Percentiles rank a stretch among this genome's conserved stretches.
Conservation (phyloP, 2,113 vertebrate genomes). For the Salvelinus sp. region DNA sequence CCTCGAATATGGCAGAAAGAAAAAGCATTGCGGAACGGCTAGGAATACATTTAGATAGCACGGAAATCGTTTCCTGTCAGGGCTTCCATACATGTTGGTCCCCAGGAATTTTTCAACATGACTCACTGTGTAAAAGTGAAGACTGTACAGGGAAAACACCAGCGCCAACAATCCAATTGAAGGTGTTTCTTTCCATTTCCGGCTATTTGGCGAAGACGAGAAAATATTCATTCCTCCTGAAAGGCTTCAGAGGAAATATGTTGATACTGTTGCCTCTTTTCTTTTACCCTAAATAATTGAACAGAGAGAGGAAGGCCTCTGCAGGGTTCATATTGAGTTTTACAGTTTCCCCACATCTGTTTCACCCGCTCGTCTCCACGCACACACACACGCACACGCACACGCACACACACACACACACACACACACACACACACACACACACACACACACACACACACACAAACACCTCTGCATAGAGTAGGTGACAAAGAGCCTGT, state of each 20-base stretch:
- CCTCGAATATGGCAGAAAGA: slow-evolving; percentile 40
- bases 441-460: background rate
- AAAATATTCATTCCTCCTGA: slow-evolving; percentile 45
- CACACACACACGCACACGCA: background rate
- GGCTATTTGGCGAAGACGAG: slow-evolving; percentile 69
- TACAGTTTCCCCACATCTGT: slow-evolving; percentile 65
- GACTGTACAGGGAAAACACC: slow-evolving; percentile 44
- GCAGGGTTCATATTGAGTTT: slow-evolving; percentile 72
- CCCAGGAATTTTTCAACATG: slow-evolving; percentile 54
- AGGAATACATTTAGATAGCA: slow-evolving; percentile 49
- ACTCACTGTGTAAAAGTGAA: slow-evolving; percentile 36
- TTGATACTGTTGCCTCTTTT: slow-evolving; percentile 61
- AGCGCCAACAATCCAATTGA: slow-evolving; percentile 59
- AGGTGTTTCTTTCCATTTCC: slow-evolving; percentile 72
- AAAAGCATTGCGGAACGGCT: slow-evolving; percentile 57
- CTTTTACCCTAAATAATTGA: slow-evolving; percentile 79
- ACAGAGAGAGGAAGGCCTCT: slow-evolving; percentile 70
- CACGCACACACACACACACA: background rate
- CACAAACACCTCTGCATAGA: background rate
- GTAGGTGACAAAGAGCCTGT: slow-evolving; percentile 57
- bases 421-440: slow-evolving; percentile 1
- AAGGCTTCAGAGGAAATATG: slow-evolving; percentile 64
- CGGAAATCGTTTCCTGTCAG: slow-evolving; percentile 57
- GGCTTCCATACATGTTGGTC: slow-evolving; percentile 49
- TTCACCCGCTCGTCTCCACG: slow-evolving; percentile 46